Conservation (phyloP, 1,140 invertebrate species). For the Pogonomyrmex barbatus region DNA sequence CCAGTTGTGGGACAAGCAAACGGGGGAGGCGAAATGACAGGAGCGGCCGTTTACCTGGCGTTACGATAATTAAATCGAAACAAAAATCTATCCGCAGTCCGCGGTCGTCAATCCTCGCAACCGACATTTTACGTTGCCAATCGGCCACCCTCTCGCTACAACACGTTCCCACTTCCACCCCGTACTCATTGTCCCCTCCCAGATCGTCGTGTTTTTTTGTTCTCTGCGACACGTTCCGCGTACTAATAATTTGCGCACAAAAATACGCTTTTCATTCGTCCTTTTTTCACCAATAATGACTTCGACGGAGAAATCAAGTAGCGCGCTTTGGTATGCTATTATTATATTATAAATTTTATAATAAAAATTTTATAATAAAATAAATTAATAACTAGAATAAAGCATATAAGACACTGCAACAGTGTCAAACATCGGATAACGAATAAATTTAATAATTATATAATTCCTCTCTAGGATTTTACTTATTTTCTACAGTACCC, state of each 20-base stretch:
- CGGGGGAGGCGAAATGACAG: conserved; percentile 58
- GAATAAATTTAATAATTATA: neutral
- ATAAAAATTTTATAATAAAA: conserved; percentile 19
- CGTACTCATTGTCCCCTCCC: conserved; percentile 35
- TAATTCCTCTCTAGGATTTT: neutral
- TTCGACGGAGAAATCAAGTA: conserved; percentile 29
- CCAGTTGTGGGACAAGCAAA: conserved; percentile 40
- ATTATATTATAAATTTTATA: neutral
- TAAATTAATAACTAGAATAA: neutral
- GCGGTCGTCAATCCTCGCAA: conserved; percentile 75
- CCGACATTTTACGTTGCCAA: conserved; percentile 68
- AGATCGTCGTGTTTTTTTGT: conserved; percentile 68
- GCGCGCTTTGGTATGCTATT: neutral
- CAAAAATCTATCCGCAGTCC: conserved; percentile 77
- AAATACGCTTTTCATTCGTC: conserved; percentile 67
- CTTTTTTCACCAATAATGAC: conserved; percentile 60
- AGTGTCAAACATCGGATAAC: neutral
- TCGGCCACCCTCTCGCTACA: conserved; percentile 48
- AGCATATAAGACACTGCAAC: neutral
- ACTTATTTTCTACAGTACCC: neutral
- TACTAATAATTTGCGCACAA: conserved; percentile 69
- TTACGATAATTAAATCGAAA: conserved; percentile 80
- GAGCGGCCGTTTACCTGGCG: conserved; percentile 74
- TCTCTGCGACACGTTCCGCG: conserved; percentile 52
- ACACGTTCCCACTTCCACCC: conserved; percentile 47